phyloP scores from a whole-genome alignment of 2,113 vertebrate genomes.

The Vicugna pacos region DNA sequence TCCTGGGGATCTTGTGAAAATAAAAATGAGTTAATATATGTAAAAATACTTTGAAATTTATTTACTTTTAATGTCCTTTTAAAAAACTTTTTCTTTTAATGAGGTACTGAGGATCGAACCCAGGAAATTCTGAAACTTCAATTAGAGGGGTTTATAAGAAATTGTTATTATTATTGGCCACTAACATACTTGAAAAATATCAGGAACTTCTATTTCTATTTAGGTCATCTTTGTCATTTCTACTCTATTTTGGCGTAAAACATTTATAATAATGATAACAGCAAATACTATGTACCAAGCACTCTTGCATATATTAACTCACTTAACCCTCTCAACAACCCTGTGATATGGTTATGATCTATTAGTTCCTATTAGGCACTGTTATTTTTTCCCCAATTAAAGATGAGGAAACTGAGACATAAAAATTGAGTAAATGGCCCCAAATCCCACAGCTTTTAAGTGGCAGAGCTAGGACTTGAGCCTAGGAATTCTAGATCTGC shows the following conservation, averaged over 20 bases:
- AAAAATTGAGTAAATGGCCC: neutral
- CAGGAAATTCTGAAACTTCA: constrained; percentile 12
- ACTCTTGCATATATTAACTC: neutral
- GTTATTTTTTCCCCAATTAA: neutral
- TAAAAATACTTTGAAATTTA: neutral
- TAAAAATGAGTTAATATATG: neutral
- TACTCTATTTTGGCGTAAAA: constrained; percentile 27
- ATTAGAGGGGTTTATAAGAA: constrained; percentile 9
- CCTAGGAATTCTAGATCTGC: neutral
- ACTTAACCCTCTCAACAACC: neutral
- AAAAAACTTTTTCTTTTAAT: no score
- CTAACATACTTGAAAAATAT: constrained; percentile 4
- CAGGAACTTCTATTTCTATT: constrained; percentile 7
- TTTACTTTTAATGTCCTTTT: no score
- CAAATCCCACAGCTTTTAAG: neutral
- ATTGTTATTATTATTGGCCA: neutral
- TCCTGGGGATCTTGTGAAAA: neutral
- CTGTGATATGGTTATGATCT: neutral
- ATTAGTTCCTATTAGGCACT: neutral
- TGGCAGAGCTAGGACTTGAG: neutral
- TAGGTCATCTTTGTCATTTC: neutral
- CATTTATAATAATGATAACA: constrained; percentile 5
- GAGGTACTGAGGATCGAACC: no score
- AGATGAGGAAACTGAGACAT: neutral
- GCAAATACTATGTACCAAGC: neutral